A percentile compares a stretch with the other conserved stretches of the same genome.
phyloP scores from a whole-genome alignment of 2,888 invertebrate species.

The Yponomeuta evonymella region DNA sequence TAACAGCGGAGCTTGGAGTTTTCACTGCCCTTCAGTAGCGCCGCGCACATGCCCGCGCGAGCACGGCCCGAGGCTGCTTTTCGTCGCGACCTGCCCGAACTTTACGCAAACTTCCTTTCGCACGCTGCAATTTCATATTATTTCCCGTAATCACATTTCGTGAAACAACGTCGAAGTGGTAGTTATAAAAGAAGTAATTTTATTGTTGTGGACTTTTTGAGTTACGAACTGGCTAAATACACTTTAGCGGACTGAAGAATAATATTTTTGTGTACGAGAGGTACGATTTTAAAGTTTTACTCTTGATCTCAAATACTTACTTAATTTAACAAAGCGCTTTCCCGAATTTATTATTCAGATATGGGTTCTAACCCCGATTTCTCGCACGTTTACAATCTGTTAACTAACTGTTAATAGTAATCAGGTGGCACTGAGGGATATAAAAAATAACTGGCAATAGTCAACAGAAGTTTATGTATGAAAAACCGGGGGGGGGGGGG shows the following conservation, averaged over 20 bases:
- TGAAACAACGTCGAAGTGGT: neutral
- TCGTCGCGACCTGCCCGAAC: conserved; percentile 56
- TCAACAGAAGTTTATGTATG: too few species aligned
- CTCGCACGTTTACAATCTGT: too few species aligned
- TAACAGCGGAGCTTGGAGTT: conserved; percentile 56
- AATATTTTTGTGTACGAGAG: neutral
- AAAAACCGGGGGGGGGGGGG: too few species aligned
- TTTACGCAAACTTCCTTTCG: conserved; percentile 56
- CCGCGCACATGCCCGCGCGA: conserved; percentile 61
- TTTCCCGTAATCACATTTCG: neutral
- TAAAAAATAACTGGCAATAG: too few species aligned
- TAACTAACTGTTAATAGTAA: too few species aligned
- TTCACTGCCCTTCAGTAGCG: conserved; percentile 60
- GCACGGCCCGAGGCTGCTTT: conserved; percentile 39
- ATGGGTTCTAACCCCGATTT: too few species aligned
- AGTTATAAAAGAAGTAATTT: neutral
- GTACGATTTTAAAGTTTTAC: neutral
- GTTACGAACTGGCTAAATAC: neutral
- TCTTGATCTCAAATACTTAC: too few species aligned
- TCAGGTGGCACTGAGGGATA: too few species aligned
- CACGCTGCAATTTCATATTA: conserved; percentile 24
- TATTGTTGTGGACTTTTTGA: neutral
- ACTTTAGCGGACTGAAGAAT: neutral
- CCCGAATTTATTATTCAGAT: too few species aligned
- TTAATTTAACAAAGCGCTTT: too few species aligned